Conservation (phyloP, 1,140 invertebrate genomes). For the Eupristina koningsbergeri region DNA sequence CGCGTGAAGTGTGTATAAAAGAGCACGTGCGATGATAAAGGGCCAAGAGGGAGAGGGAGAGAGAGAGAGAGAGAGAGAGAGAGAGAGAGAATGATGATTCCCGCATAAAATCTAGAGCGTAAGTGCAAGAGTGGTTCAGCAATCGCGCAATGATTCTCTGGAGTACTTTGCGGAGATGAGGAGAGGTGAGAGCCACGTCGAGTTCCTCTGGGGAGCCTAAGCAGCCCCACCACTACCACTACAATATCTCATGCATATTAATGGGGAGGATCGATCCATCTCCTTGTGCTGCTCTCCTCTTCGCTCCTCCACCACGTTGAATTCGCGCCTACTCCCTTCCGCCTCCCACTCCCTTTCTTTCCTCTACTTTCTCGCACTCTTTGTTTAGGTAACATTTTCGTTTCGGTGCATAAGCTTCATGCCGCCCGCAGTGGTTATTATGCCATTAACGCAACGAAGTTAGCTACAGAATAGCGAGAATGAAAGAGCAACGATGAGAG, state of each 20-base stretch:
- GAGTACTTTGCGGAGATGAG: conserved; percentile 42
- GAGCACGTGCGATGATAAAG: not conserved
- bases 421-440: conserved; percentile 69
- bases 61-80: not conserved
- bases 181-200: conserved; percentile 26
- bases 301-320: conserved; percentile 47
- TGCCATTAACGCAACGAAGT: conserved; percentile 72
- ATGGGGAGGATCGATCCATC: conserved; percentile 66
- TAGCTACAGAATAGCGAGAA: conserved; percentile 53
- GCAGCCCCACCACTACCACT: conserved; percentile 42
- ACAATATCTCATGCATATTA: conserved; percentile 71
- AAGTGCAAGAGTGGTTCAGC: conserved; percentile 9
- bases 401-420: conserved; percentile 66
- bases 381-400: conserved; percentile 63
- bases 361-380: conserved; percentile 48
- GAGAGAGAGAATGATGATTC: not conserved
- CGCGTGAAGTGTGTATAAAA: conserved; percentile 19
- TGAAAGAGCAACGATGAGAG: conserved; percentile 17
- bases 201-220: conserved; percentile 36
- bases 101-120: conserved; percentile 43
- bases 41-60: not conserved
- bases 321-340: not conserved
- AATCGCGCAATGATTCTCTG: conserved; percentile 48
- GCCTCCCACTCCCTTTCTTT: conserved; percentile 12
- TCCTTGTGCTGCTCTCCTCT: conserved; percentile 42